Evolutionary conservation across 2,113 vertebrate species (phyloP).

Genomic region (Malurus cyaneus): DNA sequence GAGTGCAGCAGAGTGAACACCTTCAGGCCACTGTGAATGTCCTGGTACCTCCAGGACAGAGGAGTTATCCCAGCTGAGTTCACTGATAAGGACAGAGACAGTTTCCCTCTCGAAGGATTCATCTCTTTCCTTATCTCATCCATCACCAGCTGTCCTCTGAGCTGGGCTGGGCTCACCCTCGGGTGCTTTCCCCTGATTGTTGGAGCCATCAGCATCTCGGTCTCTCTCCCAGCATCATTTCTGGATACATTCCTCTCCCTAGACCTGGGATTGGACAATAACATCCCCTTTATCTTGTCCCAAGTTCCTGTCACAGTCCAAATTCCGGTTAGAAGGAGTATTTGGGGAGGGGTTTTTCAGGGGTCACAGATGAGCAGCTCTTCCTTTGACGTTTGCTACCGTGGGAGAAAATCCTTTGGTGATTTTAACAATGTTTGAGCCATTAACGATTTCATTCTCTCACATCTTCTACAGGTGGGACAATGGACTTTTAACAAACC

Average conservation of each 20-base stretch:
- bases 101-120: background rate
- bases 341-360: background rate
- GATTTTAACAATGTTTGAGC: background rate
- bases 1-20: background rate
- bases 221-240: background rate
- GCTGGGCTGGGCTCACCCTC: background rate
- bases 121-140: background rate
- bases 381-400: background rate
- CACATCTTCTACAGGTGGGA: background rate
- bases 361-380: background rate
- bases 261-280: background rate
- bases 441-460: background rate
- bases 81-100: background rate
- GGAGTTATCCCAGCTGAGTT: background rate
- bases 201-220: background rate
- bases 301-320: background rate
- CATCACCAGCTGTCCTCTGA: background rate
- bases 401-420: background rate
- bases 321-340: background rate
- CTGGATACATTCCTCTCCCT: background rate
- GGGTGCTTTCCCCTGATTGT: accelerated
- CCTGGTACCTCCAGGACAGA: accelerated
- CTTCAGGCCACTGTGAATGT: background rate
- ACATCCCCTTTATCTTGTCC: background rate
- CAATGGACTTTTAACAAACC: background rate